A percentile compares a stretch with the other conserved stretches of the same genome.
Evolutionary conservation across 2,797 vertebrate genomes (phyloP).

Genomic region (Salarias fasciatus): DNA sequence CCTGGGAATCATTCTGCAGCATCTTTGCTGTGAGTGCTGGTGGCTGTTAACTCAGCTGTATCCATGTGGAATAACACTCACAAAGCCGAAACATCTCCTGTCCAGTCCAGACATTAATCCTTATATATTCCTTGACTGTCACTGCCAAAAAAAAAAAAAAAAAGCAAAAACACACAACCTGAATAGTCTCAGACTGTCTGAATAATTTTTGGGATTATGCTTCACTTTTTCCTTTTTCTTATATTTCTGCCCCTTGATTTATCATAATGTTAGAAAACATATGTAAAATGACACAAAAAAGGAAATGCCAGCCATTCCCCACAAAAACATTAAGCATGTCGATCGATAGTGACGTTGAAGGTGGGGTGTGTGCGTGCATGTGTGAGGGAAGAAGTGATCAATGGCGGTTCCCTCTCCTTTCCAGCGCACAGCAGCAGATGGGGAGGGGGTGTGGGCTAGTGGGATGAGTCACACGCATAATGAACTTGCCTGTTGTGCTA

Average conservation of each 20-base stretch:
- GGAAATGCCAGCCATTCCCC: conserved; percentile 75
- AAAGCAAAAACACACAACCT: conserved; percentile 17
- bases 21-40: conserved; percentile 22
- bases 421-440: conserved; percentile 85
- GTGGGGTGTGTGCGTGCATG: conserved; percentile 82
- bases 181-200: conserved; percentile 27
- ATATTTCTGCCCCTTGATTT: conserved; percentile 35
- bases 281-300: conserved; percentile 72
- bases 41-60: conserved; percentile 32
- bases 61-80: conserved; percentile 12
- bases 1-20: conserved; percentile 30
- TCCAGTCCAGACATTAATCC: neutral
- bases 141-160: conserved; percentile 13
- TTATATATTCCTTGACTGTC: conserved; percentile 15
- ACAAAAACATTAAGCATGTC: conserved; percentile 80
- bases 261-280: conserved; percentile 53
- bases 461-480: conserved; percentile 87
- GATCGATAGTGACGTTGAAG: conserved; percentile 83
- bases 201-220: conserved; percentile 34
- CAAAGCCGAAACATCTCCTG: conserved; percentile 11
- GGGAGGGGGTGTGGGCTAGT: conserved; percentile 85
- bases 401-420: conserved; percentile 86
- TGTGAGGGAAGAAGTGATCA: conserved; percentile 86
- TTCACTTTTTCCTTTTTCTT: conserved; percentile 33
- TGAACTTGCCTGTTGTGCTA: conserved; percentile 85